Conservation (phyloP, 2,888 invertebrate genomes). For the Drosophila diplacantha region DNA sequence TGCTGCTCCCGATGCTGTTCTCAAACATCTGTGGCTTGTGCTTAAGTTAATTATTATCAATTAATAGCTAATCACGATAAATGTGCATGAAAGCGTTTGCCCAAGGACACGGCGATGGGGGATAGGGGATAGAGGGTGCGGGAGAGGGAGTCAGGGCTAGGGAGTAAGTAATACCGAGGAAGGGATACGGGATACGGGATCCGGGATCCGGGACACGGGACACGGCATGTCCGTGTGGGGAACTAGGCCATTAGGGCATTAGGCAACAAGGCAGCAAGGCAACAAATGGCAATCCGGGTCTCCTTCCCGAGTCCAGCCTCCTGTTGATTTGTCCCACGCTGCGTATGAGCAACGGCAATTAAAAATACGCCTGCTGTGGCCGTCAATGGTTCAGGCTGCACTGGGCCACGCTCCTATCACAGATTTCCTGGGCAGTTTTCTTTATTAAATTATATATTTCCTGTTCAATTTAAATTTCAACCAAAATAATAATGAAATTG, state of each 20-base stretch:
- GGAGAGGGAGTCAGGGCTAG: not conserved
- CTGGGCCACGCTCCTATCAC: not conserved
- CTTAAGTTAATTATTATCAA: conserved; percentile 72
- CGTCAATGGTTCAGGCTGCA: conserved; percentile 2
- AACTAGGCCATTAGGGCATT: conserved; percentile 10
- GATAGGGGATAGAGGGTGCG: not conserved
- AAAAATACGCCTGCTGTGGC: conserved; percentile 57
- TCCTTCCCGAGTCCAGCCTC: conserved; percentile 26
- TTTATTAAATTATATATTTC: not conserved
- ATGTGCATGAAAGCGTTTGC: conserved; percentile 63
- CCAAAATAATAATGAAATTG: too few relatives aligned
- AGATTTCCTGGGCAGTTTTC: not conserved
- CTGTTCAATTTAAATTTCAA: not conserved
- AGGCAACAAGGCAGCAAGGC: conserved; percentile 29
- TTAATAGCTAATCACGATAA: conserved; percentile 71
- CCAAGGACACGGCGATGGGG: conserved; percentile 33
- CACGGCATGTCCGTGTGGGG: conserved; percentile 6
- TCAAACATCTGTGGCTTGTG: conserved; percentile 60
- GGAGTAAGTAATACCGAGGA: not conserved
- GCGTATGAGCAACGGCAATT: conserved; percentile 64
- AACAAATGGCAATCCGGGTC: conserved; percentile 45
- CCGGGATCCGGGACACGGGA: not conserved
- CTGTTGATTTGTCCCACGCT: conserved; percentile 65
- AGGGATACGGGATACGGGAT: not conserved
- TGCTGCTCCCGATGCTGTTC: conserved; percentile 1